These are phyloP conservation scores for Delphinapterus leucas DNA, from an alignment of 2,113 vertebrate species.

Conservation along the genomic window DNA sequence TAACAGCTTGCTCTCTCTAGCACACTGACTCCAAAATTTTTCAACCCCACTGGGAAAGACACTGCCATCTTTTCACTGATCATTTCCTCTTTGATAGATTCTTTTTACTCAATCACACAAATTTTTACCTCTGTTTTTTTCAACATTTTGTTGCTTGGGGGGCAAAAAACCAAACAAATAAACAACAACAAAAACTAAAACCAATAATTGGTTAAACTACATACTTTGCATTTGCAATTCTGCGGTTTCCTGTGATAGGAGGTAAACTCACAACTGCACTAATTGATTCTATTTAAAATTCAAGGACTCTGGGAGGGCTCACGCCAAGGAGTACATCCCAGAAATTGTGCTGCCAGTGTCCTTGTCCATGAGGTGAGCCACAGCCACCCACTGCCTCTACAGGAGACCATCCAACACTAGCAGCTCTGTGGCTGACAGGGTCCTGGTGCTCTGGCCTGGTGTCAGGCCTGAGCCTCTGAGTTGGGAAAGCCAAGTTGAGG, in stretches of 20 bases:
- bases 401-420: no score
- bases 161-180: neutral
- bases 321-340: no score
- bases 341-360: no score
- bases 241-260: neutral
- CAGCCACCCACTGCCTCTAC: no score
- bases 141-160: neutral
- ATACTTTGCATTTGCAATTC: neutral
- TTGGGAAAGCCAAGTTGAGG: no score
- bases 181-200: neutral
- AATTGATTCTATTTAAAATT: neutral
- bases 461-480: no score
- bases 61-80: neutral
- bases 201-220: neutral
- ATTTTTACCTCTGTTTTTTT: neutral
- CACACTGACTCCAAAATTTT: neutral
- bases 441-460: no score
- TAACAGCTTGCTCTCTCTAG: neutral
- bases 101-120: neutral
- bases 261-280: neutral
- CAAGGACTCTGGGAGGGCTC: no score
- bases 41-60: neutral
- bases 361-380: no score
- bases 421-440: no score
- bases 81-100: neutral